phyloP scores from a whole-genome alignment of 2,888 invertebrate species.

The Geotrupes spiniger region DNA sequence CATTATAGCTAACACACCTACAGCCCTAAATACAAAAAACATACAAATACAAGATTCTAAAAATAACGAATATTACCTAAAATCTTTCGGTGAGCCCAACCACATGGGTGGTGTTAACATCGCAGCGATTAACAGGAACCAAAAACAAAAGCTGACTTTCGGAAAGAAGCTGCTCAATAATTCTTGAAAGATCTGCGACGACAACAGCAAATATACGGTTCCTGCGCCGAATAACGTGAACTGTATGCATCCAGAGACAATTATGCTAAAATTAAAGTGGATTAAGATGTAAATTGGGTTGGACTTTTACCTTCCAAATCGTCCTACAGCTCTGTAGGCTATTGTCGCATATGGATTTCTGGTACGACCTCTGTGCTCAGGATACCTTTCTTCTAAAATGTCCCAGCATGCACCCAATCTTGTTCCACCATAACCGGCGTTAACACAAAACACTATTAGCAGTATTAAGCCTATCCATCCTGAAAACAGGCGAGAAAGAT shows the following conservation, averaged over 20 bases:
- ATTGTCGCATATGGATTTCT: slow-evolving; percentile 70
- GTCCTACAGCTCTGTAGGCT: slow-evolving; percentile 61
- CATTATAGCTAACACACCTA: slow-evolving; percentile 62
- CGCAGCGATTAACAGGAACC: slow-evolving; percentile 62
- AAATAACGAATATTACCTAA: slow-evolving; percentile 54
- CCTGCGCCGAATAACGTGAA: slow-evolving; percentile 66
- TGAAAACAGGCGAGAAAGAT: slow-evolving; percentile 42
- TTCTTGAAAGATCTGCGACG: slow-evolving; percentile 63
- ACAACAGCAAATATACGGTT: slow-evolving; percentile 64
- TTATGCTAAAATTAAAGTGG: slow-evolving; percentile 38
- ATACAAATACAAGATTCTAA: slow-evolving; percentile 3
- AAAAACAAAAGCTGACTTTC: slow-evolving; percentile 58
- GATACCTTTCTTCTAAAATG: slow-evolving; percentile 63
- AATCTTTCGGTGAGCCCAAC: slow-evolving; percentile 69
- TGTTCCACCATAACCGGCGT: slow-evolving; percentile 66
- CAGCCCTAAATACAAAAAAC: slow-evolving; percentile 51
- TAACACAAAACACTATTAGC: slow-evolving; percentile 57
- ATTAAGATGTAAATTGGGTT: slow-evolving; percentile 3
- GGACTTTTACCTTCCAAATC: slow-evolving; percentile 55
- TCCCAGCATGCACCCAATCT: slow-evolving; percentile 68
- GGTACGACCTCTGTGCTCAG: slow-evolving; percentile 57
- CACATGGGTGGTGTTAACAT: slow-evolving; percentile 62
- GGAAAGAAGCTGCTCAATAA: slow-evolving; percentile 54
- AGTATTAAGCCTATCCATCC: slow-evolving; percentile 67
- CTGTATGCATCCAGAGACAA: slow-evolving; percentile 61